These are phyloP conservation scores for Pammene fasciana DNA, from an alignment of 2,888 invertebrate species.

Conservation along the genomic window DNA sequence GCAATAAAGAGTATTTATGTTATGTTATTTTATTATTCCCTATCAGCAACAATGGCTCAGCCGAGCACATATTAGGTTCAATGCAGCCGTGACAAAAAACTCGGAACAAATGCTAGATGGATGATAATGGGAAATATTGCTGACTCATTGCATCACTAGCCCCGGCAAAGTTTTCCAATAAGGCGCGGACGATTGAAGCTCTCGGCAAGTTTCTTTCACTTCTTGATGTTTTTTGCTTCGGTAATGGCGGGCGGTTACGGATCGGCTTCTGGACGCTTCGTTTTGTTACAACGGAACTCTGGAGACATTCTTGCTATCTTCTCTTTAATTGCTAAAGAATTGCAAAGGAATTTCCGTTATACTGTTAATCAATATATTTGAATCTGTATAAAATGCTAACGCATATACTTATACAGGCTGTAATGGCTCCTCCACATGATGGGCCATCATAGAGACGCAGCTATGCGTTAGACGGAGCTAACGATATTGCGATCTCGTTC, in stretches of 20 bases:
- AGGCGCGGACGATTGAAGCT: slow-evolving; percentile 37
- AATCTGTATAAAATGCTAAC: too few relatives aligned
- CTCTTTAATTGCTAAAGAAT: background rate
- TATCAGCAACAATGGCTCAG: too few relatives aligned
- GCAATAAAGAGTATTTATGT: too few relatives aligned
- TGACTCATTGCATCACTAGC: background rate
- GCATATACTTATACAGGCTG: too few relatives aligned
- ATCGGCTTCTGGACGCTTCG: slow-evolving; percentile 11
- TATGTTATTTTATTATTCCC: too few relatives aligned
- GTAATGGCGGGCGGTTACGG: slow-evolving; percentile 31
- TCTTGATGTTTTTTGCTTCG: slow-evolving; percentile 33
- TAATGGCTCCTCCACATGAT: too few relatives aligned
- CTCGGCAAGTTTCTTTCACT: slow-evolving; percentile 35
- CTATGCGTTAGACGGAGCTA: too few relatives aligned
- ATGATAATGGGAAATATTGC: background rate
- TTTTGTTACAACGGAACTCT: slow-evolving; percentile 10
- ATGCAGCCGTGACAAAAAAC: too few relatives aligned
- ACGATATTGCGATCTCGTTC: too few relatives aligned
- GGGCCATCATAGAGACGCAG: too few relatives aligned
- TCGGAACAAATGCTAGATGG: too few relatives aligned
- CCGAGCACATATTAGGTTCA: too few relatives aligned
- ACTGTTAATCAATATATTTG: background rate
- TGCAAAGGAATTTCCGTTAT: background rate
- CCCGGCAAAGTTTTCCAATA: slow-evolving; percentile 40
- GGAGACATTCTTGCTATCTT: background rate